Conservation (phyloP, 2,797 vertebrate species). For the Lepus oiostolus region DNA sequence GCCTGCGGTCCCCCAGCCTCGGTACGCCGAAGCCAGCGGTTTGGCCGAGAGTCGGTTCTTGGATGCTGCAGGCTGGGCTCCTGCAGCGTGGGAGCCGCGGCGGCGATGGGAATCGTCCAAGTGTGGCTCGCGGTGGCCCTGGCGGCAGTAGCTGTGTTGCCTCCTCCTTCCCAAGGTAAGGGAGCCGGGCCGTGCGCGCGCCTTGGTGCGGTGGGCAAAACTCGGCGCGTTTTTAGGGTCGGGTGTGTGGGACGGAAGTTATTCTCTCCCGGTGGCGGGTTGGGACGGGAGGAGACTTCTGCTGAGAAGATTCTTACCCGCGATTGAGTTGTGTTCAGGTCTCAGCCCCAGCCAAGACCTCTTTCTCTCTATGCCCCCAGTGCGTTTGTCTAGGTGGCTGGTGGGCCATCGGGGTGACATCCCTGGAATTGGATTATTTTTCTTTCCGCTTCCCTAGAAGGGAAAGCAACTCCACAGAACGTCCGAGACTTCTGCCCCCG, state of each 20-base stretch:
- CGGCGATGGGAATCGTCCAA: constrained; percentile 78
- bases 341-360: not conserved
- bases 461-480: not conserved
- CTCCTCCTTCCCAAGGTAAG: constrained; percentile 84
- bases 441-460: not conserved
- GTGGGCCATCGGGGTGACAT: not conserved
- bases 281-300: constrained; percentile 16
- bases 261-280: not conserved
- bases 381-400: not conserved
- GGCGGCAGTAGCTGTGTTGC: constrained; percentile 65
- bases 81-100: not conserved
- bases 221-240: not conserved
- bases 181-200: not conserved
- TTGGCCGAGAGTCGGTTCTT: not conserved
- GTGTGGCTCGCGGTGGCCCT: constrained; percentile 71
- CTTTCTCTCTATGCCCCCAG: not conserved
- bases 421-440: not conserved
- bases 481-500: not conserved
- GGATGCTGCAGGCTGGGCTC: constrained; percentile 65
- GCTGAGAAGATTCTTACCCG: not conserved
- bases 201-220: not conserved
- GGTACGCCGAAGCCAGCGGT: constrained; percentile 6
- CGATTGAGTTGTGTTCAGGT: not conserved
- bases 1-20: not conserved
- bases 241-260: constrained; percentile 60